Evolutionary conservation across 30 jellyfish, hydroid and myxozoan species (phyloP), one percentile per base, ranked within the genome.

Genomic region (Mastigias papua): DNA sequence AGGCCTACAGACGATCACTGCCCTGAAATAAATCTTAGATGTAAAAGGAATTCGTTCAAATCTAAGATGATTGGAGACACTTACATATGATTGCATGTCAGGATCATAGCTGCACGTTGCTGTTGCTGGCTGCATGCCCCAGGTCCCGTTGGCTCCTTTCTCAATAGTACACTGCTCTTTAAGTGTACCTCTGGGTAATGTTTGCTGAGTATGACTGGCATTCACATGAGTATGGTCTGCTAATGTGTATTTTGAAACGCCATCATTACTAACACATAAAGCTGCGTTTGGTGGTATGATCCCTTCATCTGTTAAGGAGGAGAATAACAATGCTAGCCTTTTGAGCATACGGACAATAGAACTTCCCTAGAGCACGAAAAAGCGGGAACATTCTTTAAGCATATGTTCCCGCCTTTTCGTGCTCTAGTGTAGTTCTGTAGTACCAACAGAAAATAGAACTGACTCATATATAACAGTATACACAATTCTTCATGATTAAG

Each of bases 181-280:
- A 54, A 11, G 67, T 11, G 67, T 54, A 3, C 25, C 67, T 1
- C n/a, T 1, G 46, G 21, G 74, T 27, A 22, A 13, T 19, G 13
- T 5, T 20, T 63, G 74, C 8, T 63, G 74, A 5, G 42, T 26
- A 17, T 17, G 35, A 25, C 42, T 25, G 74, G 19, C 23, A 22
- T 13, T 63, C 19, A 25, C 35, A 20, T 20, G 37, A 27, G 42
- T 7, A 11, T 63, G 74, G 74, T 9, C 21, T 63, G 21, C 11
- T 1, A 26, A 2, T 0, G 74, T 15, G 48, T 82, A 46, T 29
- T 49, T 82, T 22, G 91, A 46, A 79, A 32, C 34, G 0, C 31
- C 76, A 15, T 67, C 84, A 10, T 82, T 51, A 16, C 84, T 78
- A 48, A 49, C 84, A 42, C 84, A 82, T 17, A 82, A 76, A 17